Percentiles rank a stretch among this genome's conserved stretches.
These are phyloP conservation scores for Tachina lurida DNA, from an alignment of 2,888 invertebrate genomes.

Conservation along the genomic window DNA sequence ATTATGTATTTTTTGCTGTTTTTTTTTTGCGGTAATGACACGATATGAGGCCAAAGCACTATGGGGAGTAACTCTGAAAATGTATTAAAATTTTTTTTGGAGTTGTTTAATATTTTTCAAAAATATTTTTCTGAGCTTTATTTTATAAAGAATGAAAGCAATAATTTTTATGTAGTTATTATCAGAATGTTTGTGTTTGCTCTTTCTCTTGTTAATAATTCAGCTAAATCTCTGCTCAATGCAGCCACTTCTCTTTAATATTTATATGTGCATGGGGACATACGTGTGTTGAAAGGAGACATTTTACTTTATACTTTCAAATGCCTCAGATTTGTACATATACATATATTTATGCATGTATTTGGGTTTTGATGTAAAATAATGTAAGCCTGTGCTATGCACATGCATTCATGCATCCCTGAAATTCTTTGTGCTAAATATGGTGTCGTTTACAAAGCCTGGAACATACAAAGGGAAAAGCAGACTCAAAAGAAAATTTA, in stretches of 20 bases:
- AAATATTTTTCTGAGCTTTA: not conserved
- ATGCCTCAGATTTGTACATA: constrained; percentile 20
- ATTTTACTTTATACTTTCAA: constrained; percentile 40
- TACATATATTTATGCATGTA: not conserved
- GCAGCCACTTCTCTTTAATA: not conserved
- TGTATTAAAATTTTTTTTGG: not conserved
- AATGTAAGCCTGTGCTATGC: constrained; percentile 3
- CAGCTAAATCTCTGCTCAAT: not conserved
- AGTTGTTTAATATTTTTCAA: not conserved
- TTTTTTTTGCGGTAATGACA: not conserved
- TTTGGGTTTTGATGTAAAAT: constrained; percentile 16
- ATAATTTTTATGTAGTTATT: too few species aligned
- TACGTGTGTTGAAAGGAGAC: constrained; percentile 1
- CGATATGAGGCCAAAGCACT: too few species aligned
- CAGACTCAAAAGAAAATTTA: constrained; percentile 11
- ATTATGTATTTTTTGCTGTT: too few species aligned
- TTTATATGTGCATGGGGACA: not conserved
- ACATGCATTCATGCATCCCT: not conserved
- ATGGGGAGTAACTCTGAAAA: too few species aligned
- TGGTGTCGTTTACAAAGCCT: constrained; percentile 37
- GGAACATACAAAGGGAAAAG: not conserved
- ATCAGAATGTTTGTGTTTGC: too few species aligned
- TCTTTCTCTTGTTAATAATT: too few species aligned
- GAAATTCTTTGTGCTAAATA: constrained; percentile 25
- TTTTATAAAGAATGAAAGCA: too few species aligned